Percentiles rank a stretch among this genome's conserved stretches.
Conservation (phyloP, 1,140 invertebrate species). For the Geopemphigus sp. region DNA sequence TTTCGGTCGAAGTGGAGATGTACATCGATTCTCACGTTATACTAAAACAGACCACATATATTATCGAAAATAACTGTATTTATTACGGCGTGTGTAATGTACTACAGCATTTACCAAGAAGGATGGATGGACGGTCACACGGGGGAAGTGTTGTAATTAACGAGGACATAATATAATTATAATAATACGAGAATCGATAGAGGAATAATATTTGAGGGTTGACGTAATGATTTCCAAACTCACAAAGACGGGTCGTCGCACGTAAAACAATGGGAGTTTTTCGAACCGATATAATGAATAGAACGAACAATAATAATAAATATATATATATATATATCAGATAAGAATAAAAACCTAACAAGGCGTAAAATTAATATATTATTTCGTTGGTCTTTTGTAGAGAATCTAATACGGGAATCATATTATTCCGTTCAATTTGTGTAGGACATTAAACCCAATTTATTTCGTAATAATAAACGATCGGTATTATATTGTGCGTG, state of each 20-base stretch:
- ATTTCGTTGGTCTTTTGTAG: background rate
- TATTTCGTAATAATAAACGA: slow-evolving; percentile 8
- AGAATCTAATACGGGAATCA: slow-evolving; percentile 29
- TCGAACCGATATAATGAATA: no score
- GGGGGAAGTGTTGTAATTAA: background rate
- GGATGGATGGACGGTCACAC: no score
- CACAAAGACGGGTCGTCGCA: background rate
- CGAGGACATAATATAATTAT: background rate
- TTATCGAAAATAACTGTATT: no score
- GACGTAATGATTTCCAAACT: background rate
- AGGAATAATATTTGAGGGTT: background rate
- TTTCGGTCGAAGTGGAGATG: no score
- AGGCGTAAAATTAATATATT: slow-evolving; percentile 45
- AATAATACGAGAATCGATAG: background rate
- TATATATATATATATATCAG: background rate
- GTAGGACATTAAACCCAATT: slow-evolving; percentile 43
- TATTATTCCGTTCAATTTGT: slow-evolving; percentile 18
- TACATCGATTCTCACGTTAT: no score
- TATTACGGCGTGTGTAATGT: no score
- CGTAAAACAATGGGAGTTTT: background rate
- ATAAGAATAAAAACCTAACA: slow-evolving; percentile 37
- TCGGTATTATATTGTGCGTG: background rate
- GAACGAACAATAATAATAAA: background rate
- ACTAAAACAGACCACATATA: no score
- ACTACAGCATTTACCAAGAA: no score